Percentiles rank a stretch among this genome's conserved stretches.
These are phyloP conservation scores for Rhopalosiphum maidis DNA, from an alignment of 1,140 invertebrate genomes.

Conservation along the genomic window DNA sequence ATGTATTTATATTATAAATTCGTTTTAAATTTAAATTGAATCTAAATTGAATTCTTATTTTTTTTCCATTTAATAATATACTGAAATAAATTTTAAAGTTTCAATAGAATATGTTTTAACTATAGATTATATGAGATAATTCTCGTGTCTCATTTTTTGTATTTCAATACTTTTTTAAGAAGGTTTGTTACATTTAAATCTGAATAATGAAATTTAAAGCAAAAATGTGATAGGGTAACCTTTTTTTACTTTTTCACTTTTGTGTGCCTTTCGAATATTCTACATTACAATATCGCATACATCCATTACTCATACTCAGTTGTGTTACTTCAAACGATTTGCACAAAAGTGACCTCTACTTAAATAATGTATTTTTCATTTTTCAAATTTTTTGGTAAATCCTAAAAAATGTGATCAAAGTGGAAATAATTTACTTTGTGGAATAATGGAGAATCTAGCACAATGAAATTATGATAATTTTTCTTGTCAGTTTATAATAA, in stretches of 20 bases:
- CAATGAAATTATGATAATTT: neutral
- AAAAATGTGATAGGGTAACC: neutral
- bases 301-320: neutral
- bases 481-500: neutral
- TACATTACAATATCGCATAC: neutral
- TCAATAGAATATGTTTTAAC: neutral
- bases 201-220: neutral
- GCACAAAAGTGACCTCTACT: neutral
- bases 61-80: neutral
- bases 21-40: neutral
- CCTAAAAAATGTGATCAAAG: neutral
- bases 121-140: neutral
- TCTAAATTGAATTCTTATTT: neutral
- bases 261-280: neutral
- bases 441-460: neutral
- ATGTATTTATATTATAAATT: neutral
- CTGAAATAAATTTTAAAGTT: neutral
- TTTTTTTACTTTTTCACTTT: neutral
- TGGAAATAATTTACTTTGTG: neutral
- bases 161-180: neutral
- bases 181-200: constrained; percentile 16
- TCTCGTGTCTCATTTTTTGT: neutral
- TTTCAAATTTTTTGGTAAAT: neutral
- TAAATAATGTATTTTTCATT: neutral
- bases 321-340: constrained; percentile 4